Evolutionary conservation across 2,888 invertebrate species (phyloP).

Genomic region (Scotopteryx bipunctaria): DNA sequence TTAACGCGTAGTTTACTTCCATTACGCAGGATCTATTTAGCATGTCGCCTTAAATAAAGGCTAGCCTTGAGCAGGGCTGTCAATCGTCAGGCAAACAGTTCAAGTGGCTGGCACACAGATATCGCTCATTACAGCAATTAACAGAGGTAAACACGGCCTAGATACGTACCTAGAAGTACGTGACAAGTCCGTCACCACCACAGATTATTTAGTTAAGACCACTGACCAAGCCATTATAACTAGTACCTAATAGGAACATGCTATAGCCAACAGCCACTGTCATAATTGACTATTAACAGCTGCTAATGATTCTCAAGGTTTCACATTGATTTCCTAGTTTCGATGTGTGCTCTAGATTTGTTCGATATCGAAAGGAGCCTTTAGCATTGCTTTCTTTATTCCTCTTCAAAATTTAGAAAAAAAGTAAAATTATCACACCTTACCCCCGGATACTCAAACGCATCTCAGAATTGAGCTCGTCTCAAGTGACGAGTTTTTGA

Average conservation of each 20-base stretch:
- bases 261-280: slow-evolving; percentile 3
- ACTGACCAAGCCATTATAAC: slow-evolving; percentile 11
- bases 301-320: slow-evolving; percentile 25
- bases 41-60: slow-evolving; percentile 4
- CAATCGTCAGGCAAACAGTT: slow-evolving; percentile 64
- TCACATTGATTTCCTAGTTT: slow-evolving; percentile 22
- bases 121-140: slow-evolving; percentile 78
- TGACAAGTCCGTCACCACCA: slow-evolving; percentile 34
- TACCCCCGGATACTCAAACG: too few relatives aligned
- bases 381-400: not conserved
- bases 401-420: too few relatives aligned
- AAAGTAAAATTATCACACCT: too few relatives aligned
- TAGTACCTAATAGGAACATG: slow-evolving; percentile 2
- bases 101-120: slow-evolving; percentile 67
- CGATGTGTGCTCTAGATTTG: slow-evolving; percentile 2
- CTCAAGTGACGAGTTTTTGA: too few relatives aligned
- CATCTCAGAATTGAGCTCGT: too few relatives aligned
- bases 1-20: not conserved
- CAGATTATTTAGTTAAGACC: slow-evolving; percentile 13
- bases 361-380: not conserved
- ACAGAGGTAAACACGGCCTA: slow-evolving; percentile 71
- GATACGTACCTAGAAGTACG: slow-evolving; percentile 47
- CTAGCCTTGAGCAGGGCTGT: slow-evolving; percentile 58
- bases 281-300: slow-evolving; percentile 25
- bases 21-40: not conserved